Conservation (phyloP, 2,113 vertebrate genomes). For the Vicugna pacos region DNA sequence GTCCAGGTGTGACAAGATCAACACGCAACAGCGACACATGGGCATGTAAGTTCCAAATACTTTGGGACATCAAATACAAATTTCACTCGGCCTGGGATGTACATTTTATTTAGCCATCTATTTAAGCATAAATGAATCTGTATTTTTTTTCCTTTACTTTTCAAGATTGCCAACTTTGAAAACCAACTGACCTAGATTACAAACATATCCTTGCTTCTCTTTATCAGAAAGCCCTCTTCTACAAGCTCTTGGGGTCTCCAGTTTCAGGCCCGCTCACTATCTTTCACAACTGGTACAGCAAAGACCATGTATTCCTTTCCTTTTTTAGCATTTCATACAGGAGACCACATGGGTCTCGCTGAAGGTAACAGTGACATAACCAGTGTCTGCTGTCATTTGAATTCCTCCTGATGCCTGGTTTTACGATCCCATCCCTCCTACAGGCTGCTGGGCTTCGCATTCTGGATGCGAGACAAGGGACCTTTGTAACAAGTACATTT, state of each 20-base stretch:
- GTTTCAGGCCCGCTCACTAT: not conserved
- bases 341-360: fast-evolving
- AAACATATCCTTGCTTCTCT: not conserved
- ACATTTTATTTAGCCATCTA: not conserved
- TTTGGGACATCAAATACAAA: not conserved
- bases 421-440: not conserved
- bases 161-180: not conserved
- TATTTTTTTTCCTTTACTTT: no score
- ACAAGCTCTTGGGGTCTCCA: not conserved
- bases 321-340: not conserved
- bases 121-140: not conserved
- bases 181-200: fast-evolving
- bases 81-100: fast-evolving
- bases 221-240: not conserved
- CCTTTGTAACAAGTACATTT: not conserved
- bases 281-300: not conserved
- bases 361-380: no score
- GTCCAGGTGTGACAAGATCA: no score
- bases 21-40: fast-evolving
- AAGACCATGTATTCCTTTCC: not conserved
- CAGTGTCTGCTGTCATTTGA: not conserved
- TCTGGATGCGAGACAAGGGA: not conserved
- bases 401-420: not conserved
- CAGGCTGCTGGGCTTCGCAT: not conserved
- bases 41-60: fast-evolving